phyloP scores from a whole-genome alignment of 2,113 vertebrate genomes.

The Thamnophis sirtalis region DNA sequence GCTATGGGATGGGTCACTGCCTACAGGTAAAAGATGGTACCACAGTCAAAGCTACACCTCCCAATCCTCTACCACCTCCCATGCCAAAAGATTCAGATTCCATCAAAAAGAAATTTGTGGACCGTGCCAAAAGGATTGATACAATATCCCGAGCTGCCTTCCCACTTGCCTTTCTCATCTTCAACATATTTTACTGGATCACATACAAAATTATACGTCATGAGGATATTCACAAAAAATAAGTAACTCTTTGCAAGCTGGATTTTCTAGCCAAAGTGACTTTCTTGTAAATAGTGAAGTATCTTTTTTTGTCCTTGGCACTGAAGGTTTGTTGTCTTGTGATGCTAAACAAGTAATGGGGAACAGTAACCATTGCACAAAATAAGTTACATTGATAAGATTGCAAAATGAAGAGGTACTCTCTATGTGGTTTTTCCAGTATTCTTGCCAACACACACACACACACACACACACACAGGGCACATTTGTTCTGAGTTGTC shows the following conservation, averaged over 20 bases:
- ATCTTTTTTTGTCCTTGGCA: constrained; percentile 67
- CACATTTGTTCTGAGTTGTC: constrained; percentile 55
- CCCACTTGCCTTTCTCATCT: constrained; percentile 96
- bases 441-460: constrained; percentile 41
- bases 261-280: constrained; percentile 68
- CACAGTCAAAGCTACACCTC: constrained; percentile 77
- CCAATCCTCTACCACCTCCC: constrained; percentile 62
- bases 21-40: constrained; percentile 88
- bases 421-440: constrained; percentile 53
- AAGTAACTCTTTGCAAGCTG: constrained; percentile 52
- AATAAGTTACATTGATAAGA: constrained; percentile 31
- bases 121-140: constrained; percentile 97
- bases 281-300: constrained; percentile 74
- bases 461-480: constrained; percentile 49
- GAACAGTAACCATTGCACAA: constrained; percentile 51
- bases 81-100: constrained; percentile 83
- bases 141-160: constrained; percentile 95
- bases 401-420: constrained; percentile 36
- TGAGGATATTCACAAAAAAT: constrained; percentile 88
- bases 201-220: constrained; percentile 98
- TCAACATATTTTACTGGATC: constrained; percentile 99
- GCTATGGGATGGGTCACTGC: constrained; percentile 90
- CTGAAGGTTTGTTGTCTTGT: constrained; percentile 52
- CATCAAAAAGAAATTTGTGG: constrained; percentile 95
- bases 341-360: constrained; percentile 54